phyloP scores from a whole-genome alignment of 2,888 invertebrate genomes.

The Sinohyriopsis cumingii region DNA sequence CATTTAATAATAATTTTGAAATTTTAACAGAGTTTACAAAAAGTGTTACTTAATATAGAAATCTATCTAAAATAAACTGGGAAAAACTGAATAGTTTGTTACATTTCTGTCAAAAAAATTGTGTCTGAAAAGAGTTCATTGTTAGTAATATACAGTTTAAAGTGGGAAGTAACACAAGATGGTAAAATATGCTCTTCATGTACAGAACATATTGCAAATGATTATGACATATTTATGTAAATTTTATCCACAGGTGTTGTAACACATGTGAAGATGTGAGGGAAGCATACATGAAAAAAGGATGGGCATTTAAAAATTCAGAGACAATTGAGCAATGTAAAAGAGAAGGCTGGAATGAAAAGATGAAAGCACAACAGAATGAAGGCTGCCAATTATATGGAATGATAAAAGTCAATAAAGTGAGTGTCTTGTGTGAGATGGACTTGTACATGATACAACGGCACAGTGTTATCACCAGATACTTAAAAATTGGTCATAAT shows the following conservation, averaged over 20 bases:
- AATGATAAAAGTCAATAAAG: constrained; percentile 93
- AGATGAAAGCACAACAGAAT: constrained; percentile 84
- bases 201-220: background rate
- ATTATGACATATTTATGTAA: background rate
- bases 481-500: no score
- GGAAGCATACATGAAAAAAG: constrained; percentile 89
- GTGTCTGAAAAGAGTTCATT: no score
- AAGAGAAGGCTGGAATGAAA: constrained; percentile 83
- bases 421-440: constrained; percentile 64
- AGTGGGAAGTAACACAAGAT: no score
- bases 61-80: no score
- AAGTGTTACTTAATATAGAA: no score
- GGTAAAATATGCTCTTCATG: no score
- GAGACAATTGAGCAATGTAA: constrained; percentile 92
- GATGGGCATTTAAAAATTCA: constrained; percentile 89
- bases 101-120: no score
- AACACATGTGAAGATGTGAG: constrained; percentile 97
- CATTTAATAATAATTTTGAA: no score
- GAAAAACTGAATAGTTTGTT: no score
- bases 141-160: no score
- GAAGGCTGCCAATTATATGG: constrained; percentile 98
- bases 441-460: background rate
- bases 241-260: constrained; percentile 82
- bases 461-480: no score
- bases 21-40: no score